Percentiles rank a stretch among this genome's conserved stretches.
phyloP scores from a whole-genome alignment of 2,113 vertebrate species.

The Actinemys pallida region DNA sequence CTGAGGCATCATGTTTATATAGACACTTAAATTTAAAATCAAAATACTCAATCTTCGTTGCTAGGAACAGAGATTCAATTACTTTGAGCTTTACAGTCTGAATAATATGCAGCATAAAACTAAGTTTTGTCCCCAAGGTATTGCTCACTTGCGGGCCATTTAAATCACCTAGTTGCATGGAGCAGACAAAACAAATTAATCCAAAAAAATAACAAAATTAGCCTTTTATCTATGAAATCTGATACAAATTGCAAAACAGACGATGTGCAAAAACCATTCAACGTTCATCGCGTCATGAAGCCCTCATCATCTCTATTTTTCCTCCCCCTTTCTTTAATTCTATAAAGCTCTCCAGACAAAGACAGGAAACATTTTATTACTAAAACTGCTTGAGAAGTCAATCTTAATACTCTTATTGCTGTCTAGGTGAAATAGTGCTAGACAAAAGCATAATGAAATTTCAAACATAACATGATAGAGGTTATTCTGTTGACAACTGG shows the following conservation, averaged over 20 bases:
- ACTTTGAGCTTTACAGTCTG: slow-evolving; percentile 75
- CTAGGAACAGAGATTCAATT: slow-evolving; percentile 77
- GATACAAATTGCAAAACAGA: slow-evolving; percentile 39
- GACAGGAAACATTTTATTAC: slow-evolving; percentile 61
- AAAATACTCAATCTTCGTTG: slow-evolving; percentile 79
- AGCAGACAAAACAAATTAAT: slow-evolving; percentile 76
- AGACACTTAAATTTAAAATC: slow-evolving; percentile 81
- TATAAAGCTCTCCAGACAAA: slow-evolving; percentile 44
- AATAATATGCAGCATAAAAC: slow-evolving; percentile 73
- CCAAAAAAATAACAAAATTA: slow-evolving; percentile 62
- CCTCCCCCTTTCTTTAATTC: background rate
- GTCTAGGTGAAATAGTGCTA: slow-evolving; percentile 47
- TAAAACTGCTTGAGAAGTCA: slow-evolving; percentile 50
- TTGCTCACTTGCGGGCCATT: slow-evolving; percentile 72
- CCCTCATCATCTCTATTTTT: background rate
- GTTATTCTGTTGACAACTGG: slow-evolving; percentile 7
- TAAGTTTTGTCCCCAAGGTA: slow-evolving; percentile 74
- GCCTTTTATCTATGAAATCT: slow-evolving; percentile 64
- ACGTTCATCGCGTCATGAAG: background rate
- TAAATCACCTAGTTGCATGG: slow-evolving; percentile 74
- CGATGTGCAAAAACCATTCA: background rate
- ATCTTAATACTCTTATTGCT: slow-evolving; percentile 43
- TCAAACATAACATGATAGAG: slow-evolving; percentile 24
- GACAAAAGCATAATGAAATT: slow-evolving; percentile 36
- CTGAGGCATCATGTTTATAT: slow-evolving; percentile 76